phyloP scores from a whole-genome alignment of 2,113 vertebrate genomes.

The Clarias batrachus region DNA sequence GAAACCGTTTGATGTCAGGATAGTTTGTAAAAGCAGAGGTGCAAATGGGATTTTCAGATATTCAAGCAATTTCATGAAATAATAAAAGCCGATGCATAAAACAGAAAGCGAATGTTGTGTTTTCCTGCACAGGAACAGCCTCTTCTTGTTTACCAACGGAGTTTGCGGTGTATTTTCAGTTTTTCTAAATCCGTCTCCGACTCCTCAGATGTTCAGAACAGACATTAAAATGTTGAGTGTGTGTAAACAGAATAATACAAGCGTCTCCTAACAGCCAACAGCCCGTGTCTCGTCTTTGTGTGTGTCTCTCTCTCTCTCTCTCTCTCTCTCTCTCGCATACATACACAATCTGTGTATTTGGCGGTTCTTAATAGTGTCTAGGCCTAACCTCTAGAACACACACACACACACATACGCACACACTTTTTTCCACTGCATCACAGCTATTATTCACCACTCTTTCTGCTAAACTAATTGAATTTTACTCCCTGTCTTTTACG shows the following conservation, averaged over 20 bases:
- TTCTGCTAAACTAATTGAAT: constrained; percentile 14
- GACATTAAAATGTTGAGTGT: background rate
- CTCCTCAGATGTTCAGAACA: background rate
- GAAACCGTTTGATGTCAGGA: background rate
- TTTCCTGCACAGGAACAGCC: background rate
- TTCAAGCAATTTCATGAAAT: background rate
- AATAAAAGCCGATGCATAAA: background rate
- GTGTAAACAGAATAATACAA: constrained; percentile 3
- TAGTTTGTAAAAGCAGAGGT: background rate
- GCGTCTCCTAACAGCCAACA: background rate
- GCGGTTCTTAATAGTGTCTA: constrained; percentile 2
- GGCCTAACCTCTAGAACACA: constrained; percentile 6
- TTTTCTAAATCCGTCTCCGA: background rate
- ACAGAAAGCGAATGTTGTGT: background rate
- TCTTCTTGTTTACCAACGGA: background rate
- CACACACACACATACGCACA: constrained; percentile 25
- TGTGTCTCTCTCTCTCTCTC: background rate
- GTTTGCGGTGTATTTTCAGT: background rate
- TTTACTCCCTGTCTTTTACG: constrained; percentile 16
- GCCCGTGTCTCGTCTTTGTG: background rate
- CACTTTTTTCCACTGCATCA: background rate
- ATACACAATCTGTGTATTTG: constrained; percentile 17
- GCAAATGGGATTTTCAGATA: background rate
- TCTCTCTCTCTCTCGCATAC: background rate
- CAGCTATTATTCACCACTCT: constrained; percentile 18